A percentile compares a stretch with the other conserved stretches of the same genome.
These are phyloP conservation scores for Amphipoea oculea DNA, from an alignment of 2,888 invertebrate genomes.

Conservation along the genomic window DNA sequence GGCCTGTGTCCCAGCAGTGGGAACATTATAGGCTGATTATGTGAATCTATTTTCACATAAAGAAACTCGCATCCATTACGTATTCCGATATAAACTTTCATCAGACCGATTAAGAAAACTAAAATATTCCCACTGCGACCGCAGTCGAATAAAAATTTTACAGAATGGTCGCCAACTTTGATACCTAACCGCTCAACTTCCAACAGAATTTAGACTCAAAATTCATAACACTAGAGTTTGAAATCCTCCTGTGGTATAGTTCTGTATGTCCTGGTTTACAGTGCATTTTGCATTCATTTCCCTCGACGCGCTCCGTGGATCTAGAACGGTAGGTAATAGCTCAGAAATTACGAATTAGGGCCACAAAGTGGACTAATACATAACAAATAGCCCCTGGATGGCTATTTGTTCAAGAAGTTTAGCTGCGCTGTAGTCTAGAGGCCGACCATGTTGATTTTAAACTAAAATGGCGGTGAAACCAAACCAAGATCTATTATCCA, in stretches of 20 bases:
- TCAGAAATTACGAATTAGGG: constrained; percentile 57
- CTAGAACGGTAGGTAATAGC: constrained; percentile 49
- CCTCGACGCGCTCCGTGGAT: constrained; percentile 56
- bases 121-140: constrained; percentile 17
- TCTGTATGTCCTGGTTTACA: constrained; percentile 37
- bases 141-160: constrained; percentile 32
- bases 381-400: constrained; percentile 37
- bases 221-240: constrained; percentile 9
- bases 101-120: constrained; percentile 21
- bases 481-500: not conserved
- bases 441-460: not conserved
- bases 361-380: constrained; percentile 37
- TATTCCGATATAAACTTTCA: constrained; percentile 26
- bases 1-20: no score
- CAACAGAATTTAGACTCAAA: constrained; percentile 35
- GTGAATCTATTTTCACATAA: not conserved
- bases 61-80: not conserved
- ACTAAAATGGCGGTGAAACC: not conserved
- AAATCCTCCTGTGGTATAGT: constrained; percentile 10
- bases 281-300: constrained; percentile 72
- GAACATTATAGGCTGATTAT: no score
- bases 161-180: constrained; percentile 32
- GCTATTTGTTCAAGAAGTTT: constrained; percentile 39
- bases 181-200: constrained; percentile 7
- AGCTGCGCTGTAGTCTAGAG: not conserved